phyloP scores from a whole-genome alignment of 2,113 vertebrate genomes.

The Microtus montanus region DNA sequence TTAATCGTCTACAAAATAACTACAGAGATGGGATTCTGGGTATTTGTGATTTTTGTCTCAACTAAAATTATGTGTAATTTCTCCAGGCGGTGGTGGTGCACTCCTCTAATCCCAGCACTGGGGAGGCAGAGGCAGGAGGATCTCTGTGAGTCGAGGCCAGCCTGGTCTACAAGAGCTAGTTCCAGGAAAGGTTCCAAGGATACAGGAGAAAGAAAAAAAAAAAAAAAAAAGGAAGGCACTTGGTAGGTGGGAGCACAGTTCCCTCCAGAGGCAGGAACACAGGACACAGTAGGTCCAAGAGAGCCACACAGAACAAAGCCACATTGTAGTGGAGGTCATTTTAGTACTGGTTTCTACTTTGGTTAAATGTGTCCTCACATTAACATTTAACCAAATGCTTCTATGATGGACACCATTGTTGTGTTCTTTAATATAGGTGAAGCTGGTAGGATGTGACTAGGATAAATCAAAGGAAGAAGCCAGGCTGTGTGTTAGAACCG shows the following conservation, averaged over 20 bases:
- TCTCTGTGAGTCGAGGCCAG: background rate
- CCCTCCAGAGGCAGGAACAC: too few species aligned
- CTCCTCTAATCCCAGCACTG: background rate
- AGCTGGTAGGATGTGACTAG: background rate
- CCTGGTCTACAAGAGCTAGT: background rate
- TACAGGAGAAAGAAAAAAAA: background rate
- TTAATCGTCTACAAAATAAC: background rate
- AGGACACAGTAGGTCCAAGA: background rate
- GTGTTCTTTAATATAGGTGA: background rate
- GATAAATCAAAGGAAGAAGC: background rate
- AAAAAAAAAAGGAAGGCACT: background rate
- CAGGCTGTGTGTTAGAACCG: background rate
- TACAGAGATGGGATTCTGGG: too few species aligned
- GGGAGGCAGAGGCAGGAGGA: background rate
- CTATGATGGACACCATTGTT: background rate
- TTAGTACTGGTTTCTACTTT: background rate
- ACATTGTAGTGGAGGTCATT: too few species aligned
- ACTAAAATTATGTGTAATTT: too few species aligned
- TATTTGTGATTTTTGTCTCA: too few species aligned
- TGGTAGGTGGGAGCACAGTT: too few species aligned
- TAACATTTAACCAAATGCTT: background rate
- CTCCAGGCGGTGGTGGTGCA: accelerated
- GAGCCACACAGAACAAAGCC: background rate
- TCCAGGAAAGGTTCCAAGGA: background rate
- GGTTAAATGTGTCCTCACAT: background rate